Evolutionary conservation across 2,113 vertebrate species (phyloP), one percentile per base, ranked within the genome.

Genomic region (Rhizomys pruinosus): DNA sequence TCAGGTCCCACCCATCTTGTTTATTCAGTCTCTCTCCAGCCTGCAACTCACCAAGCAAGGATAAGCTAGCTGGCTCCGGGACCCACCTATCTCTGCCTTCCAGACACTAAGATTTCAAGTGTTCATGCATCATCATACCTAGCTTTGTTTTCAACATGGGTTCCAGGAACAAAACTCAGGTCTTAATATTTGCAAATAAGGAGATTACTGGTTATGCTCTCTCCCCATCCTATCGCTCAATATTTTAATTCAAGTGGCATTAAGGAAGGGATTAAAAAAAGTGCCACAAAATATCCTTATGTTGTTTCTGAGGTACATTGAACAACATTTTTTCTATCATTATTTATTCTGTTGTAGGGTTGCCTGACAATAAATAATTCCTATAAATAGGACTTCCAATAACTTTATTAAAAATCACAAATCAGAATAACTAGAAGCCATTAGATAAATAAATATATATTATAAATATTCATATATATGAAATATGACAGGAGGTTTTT

Each of bases 341-440:
- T 80, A 95, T 92, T 96, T 96, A 93, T 95, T 96, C 85, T 72
- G 25, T 37, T 79, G 42, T 34, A 93, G 64, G 42, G 69, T 95
- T 95, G 90, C 71, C 57, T 69, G 55, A 81, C 29, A 63, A 69
- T 52, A 87, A 63, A 69, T 52, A 87, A 63, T 68, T 29, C 73
- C 72, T 89, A 87, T 76, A 74, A 63, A 29, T 90, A 90, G 64
- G 63, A 96, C 96, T 84, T 96, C 94, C 84, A 97, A 66, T 57
- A 73, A 66, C 91, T 96, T 97, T 94, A 88, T 90, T 95, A 94
- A 97, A 95, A 94, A 86, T 92, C 78, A 39, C 7, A 92, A 86
- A 84, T 94, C 77, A 77, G 90, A 96, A 77, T 92, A 92, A 77
- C 94, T 34, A 42, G 42, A 66, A 94, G 88, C 5, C 6, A 17